Evolutionary conservation across 2,797 vertebrate genomes (phyloP).

Genomic region (Protosalanx chinensis): DNA sequence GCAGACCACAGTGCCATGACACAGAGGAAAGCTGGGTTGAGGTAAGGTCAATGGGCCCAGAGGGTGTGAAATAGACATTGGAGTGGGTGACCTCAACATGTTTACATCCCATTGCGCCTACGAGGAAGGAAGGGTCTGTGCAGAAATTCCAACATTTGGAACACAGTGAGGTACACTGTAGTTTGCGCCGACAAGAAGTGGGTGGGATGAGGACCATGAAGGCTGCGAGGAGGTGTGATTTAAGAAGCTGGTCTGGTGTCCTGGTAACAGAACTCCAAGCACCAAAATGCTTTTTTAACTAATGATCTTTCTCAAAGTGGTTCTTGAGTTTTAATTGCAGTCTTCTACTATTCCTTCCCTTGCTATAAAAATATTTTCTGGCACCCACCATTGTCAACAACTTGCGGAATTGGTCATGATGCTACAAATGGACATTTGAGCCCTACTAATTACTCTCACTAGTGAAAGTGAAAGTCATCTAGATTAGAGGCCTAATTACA

Average conservation of each 20-base stretch:
- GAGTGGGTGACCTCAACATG: slow-evolving; percentile 2
- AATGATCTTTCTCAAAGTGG: no score
- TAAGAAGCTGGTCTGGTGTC: background rate
- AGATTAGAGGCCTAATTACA: slow-evolving; percentile 38
- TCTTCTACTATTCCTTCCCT: background rate
- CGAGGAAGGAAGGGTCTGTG: background rate
- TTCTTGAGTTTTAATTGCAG: background rate
- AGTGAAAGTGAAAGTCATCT: background rate
- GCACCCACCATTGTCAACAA: background rate
- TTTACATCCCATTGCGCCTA: background rate
- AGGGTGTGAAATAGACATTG: slow-evolving; percentile 6
- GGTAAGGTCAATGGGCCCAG: slow-evolving; percentile 15
- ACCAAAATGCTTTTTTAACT: background rate
- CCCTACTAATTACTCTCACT: background rate
- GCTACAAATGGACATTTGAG: background rate
- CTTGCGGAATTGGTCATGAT: background rate
- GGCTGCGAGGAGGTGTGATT: background rate
- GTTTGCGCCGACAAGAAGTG: no score
- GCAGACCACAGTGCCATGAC: background rate
- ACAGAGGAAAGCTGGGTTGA: slow-evolving; percentile 27
- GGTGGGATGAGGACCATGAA: no score
- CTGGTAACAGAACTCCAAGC: background rate
- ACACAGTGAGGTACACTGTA: no score
- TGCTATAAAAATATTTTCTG: no score
- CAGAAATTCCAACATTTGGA: background rate